Evolutionary conservation across 1,140 invertebrate genomes (phyloP).

Genomic region (Cheumatopsyche charites): DNA sequence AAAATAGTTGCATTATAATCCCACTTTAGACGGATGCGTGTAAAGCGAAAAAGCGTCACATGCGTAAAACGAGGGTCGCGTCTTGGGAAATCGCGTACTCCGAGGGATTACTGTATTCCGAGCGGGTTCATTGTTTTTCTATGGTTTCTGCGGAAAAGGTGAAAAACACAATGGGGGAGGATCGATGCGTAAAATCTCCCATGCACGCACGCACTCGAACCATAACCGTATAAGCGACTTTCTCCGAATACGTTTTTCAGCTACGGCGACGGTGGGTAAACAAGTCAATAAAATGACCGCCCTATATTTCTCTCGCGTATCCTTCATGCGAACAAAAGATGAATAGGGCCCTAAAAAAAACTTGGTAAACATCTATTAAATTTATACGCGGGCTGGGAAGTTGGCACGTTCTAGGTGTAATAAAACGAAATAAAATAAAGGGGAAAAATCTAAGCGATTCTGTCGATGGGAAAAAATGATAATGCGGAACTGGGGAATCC

Average conservation of each 20-base stretch:
- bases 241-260: conserved; percentile 33
- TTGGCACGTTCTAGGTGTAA: conserved; percentile 39
- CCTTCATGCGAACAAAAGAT: conserved; percentile 44
- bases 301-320: conserved; percentile 35
- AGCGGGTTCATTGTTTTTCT: conserved; percentile 31
- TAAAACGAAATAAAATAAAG: conserved; percentile 24
- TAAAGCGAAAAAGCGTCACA: too few relatives aligned
- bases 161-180: conserved; percentile 3
- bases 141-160: conserved; percentile 32
- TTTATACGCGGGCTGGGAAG: conserved; percentile 38
- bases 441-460: conserved; percentile 33
- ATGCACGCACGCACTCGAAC: conserved; percentile 2
- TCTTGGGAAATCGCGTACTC: too few relatives aligned
- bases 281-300: conserved; percentile 49
- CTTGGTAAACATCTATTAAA: conserved; percentile 47
- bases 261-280: conserved; percentile 40
- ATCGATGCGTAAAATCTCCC: conserved; percentile 3
- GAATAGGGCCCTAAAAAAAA: conserved; percentile 45
- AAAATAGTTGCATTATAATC: too few relatives aligned
- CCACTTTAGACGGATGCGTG: too few relatives aligned
- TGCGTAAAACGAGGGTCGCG: too few relatives aligned
- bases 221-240: conserved; percentile 40
- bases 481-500: conserved; percentile 20
- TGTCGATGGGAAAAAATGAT: conserved; percentile 32
- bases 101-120: too few relatives aligned